Evolutionary conservation across 23 tunicate genomes (phyloP), one percentile per base, ranked within the genome.

Genomic region (Halocynthia aurantium): DNA sequence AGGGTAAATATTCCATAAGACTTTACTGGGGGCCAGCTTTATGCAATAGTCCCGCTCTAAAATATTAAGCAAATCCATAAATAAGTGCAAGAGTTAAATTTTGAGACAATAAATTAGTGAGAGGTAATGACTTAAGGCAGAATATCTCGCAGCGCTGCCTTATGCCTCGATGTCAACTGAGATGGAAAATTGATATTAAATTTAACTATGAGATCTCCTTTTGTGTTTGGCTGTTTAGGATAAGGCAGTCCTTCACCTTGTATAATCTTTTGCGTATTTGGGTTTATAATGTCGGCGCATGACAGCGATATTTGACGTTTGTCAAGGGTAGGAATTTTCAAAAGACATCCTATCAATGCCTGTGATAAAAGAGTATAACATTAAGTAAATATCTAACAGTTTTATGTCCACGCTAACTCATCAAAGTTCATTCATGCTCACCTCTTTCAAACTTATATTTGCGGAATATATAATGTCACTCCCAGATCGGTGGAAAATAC

Each of bases 191-290:
- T 72, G 8, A 90, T 80, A 10, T 80, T 79, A 81, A 90, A 90
- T 20, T 81, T 62, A 22, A 90, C 85, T 6, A 90, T 76, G 21
- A 90, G 88, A 68, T 84, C 96, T 11, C 96, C 96, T 31, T 81
- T 73, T 52, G 81, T 72, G 53, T 76, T 57, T 11, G 85, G 82
- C 40, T 84, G 84, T 69, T 84, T 90, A 0, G 89, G 86, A 7
- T 84, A 40, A 0, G 96, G 96, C 18, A 90, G 80, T 17, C 96
- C 96, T 70, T 90, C 88, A 5, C 88, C 88, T 55, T 61, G 61
- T 6, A 90, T 81, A 51, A 89, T 77, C 57, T 84, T 90, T 55
- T 85, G 78, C 10, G 96, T 53, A 9, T 76, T 83, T 7, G 96
- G 96, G 50, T 74, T 90, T 15, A 90, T 82, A 31, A 90, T 57